A percentile compares a stretch with the other conserved stretches of the same genome.
Evolutionary conservation across 2,888 invertebrate species (phyloP).

Genomic region (Agriotes lineatus): DNA sequence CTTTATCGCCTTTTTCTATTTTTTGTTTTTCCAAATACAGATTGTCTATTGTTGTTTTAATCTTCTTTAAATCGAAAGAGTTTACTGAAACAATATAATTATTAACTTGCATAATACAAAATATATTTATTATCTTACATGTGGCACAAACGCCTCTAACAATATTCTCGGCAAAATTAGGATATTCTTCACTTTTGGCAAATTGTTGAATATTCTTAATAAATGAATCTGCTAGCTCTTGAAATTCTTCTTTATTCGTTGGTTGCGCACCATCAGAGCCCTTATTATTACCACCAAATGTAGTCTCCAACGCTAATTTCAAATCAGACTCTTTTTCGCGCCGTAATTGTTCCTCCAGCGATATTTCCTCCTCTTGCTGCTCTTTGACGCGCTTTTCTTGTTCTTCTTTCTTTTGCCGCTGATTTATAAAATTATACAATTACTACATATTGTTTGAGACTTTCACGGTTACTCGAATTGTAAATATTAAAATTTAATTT

Average conservation of each 20-base stretch:
- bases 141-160: constrained; percentile 81
- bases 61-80: constrained; percentile 84
- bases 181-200: constrained; percentile 77
- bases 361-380: constrained; percentile 73
- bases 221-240: constrained; percentile 80
- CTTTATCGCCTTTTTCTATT: constrained; percentile 81
- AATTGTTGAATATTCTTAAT: constrained; percentile 77
- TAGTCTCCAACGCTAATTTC: constrained; percentile 87
- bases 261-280: constrained; percentile 78
- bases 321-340: constrained; percentile 90
- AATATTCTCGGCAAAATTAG: constrained; percentile 83
- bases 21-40: constrained; percentile 90
- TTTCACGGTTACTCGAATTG: no score
- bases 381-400: constrained; percentile 72
- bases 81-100: constrained; percentile 71
- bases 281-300: constrained; percentile 74
- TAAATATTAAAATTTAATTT: no score
- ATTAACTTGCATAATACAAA: no score
- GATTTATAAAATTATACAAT: constrained; percentile 26
- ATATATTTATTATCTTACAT: constrained; percentile 74
- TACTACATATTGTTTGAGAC: no score
- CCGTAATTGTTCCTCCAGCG: constrained; percentile 83
- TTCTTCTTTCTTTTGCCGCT: constrained; percentile 75
- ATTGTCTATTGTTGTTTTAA: constrained; percentile 86
- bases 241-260: constrained; percentile 83